phyloP scores from a whole-genome alignment of 2,797 vertebrate species.

The Poliocrania exsul region DNA sequence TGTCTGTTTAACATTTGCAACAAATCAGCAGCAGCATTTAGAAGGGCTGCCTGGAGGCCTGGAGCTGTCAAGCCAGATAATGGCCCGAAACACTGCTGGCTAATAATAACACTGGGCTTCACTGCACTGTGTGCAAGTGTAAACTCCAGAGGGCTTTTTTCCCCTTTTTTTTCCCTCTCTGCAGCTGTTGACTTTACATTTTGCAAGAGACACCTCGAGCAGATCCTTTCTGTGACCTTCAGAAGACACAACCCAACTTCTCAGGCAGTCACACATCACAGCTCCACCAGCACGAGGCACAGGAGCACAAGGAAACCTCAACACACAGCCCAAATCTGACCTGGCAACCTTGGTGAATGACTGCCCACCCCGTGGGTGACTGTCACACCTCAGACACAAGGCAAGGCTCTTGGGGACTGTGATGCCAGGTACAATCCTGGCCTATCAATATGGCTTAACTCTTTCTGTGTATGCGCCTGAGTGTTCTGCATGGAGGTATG shows the following conservation, averaged over 20 bases:
- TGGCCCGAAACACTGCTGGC: slow-evolving; percentile 28
- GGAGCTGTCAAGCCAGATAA: slow-evolving; percentile 64
- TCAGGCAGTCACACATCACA: background rate
- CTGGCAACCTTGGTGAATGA: background rate
- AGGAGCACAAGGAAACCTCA: background rate
- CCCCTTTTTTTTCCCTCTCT: background rate
- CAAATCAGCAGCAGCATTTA: slow-evolving; percentile 51
- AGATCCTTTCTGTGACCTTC: slow-evolving; percentile 17
- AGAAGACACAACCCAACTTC: background rate
- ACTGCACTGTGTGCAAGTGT: background rate
- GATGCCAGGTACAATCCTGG: accelerated
- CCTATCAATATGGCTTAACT: background rate
- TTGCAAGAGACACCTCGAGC: background rate
- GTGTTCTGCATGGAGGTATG: background rate
- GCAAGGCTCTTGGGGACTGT: background rate
- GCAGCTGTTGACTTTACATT: slow-evolving; percentile 9
- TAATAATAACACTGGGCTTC: slow-evolving; percentile 17
- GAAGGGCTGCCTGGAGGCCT: slow-evolving; percentile 43
- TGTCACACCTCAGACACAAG: background rate
- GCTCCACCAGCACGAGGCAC: background rate
- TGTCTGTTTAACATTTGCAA: slow-evolving; percentile 59
- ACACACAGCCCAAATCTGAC: background rate
- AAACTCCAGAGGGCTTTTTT: background rate
- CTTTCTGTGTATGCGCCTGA: accelerated
- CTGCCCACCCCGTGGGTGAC: background rate